phyloP scores from a whole-genome alignment of 2,113 vertebrate genomes.

The Anarrhichthys ocellatus region DNA sequence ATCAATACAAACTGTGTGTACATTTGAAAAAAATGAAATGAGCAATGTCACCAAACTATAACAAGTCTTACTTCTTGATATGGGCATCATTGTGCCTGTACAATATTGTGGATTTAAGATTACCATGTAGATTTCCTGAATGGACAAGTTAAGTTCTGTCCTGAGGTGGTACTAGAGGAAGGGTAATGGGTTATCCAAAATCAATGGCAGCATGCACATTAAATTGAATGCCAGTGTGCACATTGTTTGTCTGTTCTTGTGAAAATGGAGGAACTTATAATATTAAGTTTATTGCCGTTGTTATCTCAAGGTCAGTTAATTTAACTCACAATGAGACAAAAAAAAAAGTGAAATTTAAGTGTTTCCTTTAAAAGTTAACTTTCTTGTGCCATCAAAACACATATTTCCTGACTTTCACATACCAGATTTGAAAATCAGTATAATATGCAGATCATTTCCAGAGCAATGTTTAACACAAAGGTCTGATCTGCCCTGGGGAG shows the following conservation, averaged over 20 bases:
- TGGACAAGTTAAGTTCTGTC: neutral
- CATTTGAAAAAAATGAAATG: neutral
- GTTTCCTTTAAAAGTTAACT: neutral
- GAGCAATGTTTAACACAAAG: slow-evolving; percentile 29
- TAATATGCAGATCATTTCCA: neutral
- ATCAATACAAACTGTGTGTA: neutral
- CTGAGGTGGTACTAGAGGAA: neutral
- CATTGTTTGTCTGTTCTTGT: neutral
- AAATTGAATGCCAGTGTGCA: neutral
- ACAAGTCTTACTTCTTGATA: neutral
- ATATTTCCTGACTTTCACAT: slow-evolving; percentile 1
- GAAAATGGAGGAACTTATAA: neutral
- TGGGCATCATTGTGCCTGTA: neutral
- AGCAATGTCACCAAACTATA: neutral
- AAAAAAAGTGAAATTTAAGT: neutral
- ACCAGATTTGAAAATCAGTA: neutral
- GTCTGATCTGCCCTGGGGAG: slow-evolving; percentile 18
- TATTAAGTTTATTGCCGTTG: neutral
- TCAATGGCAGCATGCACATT: slow-evolving; percentile 1
- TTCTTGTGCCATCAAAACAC: neutral
- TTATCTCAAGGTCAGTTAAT: neutral
- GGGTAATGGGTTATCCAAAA: neutral
- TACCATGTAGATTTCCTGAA: neutral
- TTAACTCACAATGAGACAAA: neutral
- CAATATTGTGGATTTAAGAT: neutral